These are phyloP conservation scores for Plodia interpunctella DNA, from an alignment of 1,140 invertebrate species.

Conservation along the genomic window DNA sequence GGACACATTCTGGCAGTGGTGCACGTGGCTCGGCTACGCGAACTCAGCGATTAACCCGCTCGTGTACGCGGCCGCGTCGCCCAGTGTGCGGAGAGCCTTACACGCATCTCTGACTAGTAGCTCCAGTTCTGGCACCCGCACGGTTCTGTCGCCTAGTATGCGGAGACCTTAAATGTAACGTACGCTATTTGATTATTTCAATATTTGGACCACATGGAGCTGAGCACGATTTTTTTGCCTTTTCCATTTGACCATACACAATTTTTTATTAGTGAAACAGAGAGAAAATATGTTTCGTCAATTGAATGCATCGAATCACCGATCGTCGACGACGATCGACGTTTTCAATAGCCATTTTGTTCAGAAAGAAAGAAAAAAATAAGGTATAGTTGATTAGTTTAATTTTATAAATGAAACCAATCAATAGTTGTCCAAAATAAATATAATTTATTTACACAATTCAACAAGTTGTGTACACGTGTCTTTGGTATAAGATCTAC, in stretches of 20 bases:
- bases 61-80: constrained; percentile 80
- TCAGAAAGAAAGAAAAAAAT: too few relatives aligned
- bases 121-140: constrained; percentile 26
- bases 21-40: constrained; percentile 83
- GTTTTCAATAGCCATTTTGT: too few relatives aligned
- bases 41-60: constrained; percentile 86
- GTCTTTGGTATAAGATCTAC: constrained; percentile 68
- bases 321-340: too few relatives aligned
- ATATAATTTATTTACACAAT: constrained; percentile 64
- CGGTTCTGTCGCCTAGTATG: constrained; percentile 21
- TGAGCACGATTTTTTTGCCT: too few relatives aligned
- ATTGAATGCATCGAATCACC: too few relatives aligned
- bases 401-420: constrained; percentile 27
- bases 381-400: too few relatives aligned
- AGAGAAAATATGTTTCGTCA: too few relatives aligned
- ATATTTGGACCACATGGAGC: too few relatives aligned
- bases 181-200: too few relatives aligned
- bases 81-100: constrained; percentile 79
- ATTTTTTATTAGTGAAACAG: too few relatives aligned
- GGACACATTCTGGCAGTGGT: constrained; percentile 38
- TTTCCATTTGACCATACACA: too few relatives aligned
- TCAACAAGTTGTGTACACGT: constrained; percentile 53
- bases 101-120: constrained; percentile 33
- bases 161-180: constrained; percentile 14
- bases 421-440: constrained; percentile 42